These are phyloP conservation scores for Bolinopsis microptera DNA, from an alignment of 37 sponge, comb jelly and placozoan genomes.

Conservation along the genomic window DNA sequence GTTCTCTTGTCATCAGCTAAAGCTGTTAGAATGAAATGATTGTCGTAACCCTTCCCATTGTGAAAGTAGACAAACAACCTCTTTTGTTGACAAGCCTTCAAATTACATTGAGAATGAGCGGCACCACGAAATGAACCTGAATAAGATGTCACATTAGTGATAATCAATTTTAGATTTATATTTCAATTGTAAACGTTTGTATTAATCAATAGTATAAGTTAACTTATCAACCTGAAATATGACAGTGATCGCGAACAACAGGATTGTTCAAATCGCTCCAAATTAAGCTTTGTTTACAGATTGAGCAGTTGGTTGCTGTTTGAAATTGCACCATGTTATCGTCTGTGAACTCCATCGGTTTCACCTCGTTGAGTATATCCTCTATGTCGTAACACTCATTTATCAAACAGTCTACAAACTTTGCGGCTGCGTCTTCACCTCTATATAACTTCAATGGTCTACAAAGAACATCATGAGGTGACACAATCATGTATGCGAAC, in stretches of 20 bases:
- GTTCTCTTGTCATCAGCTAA: background rate
- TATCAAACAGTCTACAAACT: background rate
- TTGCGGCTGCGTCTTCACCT: background rate
- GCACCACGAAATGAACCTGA: constrained; percentile 22
- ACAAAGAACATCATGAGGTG: background rate
- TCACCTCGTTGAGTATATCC: background rate
- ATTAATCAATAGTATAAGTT: too few relatives aligned
- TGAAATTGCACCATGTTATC: background rate
- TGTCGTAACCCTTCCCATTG: constrained; percentile 16
- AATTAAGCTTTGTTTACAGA: background rate
- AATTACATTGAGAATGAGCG: background rate
- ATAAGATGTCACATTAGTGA: too few relatives aligned
- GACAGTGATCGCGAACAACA: background rate
- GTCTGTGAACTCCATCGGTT: background rate
- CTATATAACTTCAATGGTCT: background rate
- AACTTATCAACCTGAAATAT: constrained; percentile 2
- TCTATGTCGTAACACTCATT: background rate
- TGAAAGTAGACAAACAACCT: background rate
- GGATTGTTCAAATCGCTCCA: background rate
- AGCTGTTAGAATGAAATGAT: background rate
- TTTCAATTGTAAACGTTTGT: too few relatives aligned
- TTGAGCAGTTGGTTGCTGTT: background rate
- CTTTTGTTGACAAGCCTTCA: background rate
- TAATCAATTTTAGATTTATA: too few relatives aligned
- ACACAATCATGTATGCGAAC: background rate